Percentiles rank a stretch among this genome's conserved stretches.
phyloP scores from a whole-genome alignment of 2,888 invertebrate genomes.

The Halictus ligatus region DNA sequence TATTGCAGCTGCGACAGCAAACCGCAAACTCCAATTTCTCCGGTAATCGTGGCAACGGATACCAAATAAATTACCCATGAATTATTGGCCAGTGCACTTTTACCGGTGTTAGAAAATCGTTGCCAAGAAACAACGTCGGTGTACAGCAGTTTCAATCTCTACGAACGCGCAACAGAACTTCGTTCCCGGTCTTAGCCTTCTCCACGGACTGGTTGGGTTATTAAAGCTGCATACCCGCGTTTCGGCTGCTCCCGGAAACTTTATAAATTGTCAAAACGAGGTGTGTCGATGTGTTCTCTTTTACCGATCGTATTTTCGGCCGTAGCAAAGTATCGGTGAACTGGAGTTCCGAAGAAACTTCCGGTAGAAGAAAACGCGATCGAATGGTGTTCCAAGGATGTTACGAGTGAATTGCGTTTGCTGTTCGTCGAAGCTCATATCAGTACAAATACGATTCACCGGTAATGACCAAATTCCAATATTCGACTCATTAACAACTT shows the following conservation, averaged over 20 bases:
- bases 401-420: neutral
- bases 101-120: constrained; percentile 59
- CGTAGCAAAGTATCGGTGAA: neutral
- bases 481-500: neutral
- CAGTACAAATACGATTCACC: neutral
- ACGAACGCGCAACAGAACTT: constrained; percentile 55
- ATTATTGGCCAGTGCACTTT: constrained; percentile 54
- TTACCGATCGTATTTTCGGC: constrained; percentile 6
- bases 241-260: constrained; percentile 39
- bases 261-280: constrained; percentile 46
- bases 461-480: neutral
- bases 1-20: neutral
- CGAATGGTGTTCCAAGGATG: neutral
- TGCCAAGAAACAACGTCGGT: constrained; percentile 34
- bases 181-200: constrained; percentile 41
- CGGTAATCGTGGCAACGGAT: neutral
- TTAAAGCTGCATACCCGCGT: constrained; percentile 53
- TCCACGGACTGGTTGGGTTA: constrained; percentile 44
- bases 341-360: neutral
- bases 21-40: constrained; percentile 9
- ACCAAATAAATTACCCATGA: constrained; percentile 58
- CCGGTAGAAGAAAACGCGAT: neutral
- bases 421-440: neutral
- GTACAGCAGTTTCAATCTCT: constrained; percentile 59
- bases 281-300: constrained; percentile 31